Evolutionary conservation across 2,113 vertebrate genomes (phyloP).

Genomic region (Oceanites oceanicus): DNA sequence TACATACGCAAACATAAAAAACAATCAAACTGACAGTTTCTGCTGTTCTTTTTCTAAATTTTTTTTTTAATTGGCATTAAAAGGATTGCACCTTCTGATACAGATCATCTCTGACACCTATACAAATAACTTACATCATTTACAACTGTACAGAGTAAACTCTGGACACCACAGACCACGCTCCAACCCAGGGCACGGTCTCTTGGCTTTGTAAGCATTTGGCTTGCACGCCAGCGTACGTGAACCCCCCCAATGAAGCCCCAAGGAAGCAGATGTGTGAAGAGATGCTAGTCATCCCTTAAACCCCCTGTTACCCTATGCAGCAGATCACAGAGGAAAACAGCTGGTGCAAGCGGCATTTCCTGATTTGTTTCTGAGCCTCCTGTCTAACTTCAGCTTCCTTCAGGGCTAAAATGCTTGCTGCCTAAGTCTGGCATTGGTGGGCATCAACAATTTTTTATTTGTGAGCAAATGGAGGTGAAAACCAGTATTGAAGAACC

Average conservation of each 20-base stretch:
- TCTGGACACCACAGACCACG: background rate
- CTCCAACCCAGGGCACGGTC: fast-evolving
- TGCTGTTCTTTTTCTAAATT: fast-evolving
- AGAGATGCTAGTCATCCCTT: background rate
- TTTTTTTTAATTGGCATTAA: background rate
- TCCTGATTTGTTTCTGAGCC: background rate
- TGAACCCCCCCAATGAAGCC: background rate
- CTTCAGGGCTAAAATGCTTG: background rate
- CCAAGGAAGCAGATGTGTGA: background rate
- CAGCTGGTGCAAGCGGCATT: background rate
- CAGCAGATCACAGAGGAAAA: background rate
- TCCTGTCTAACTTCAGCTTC: background rate
- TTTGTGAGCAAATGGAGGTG: background rate
- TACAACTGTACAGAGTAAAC: constrained; percentile 27
- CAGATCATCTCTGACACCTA: background rate
- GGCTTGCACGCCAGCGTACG: background rate
- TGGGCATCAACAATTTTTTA: background rate
- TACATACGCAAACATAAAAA: background rate
- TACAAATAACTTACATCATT: constrained; percentile 67
- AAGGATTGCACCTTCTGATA: background rate
- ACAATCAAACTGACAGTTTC: background rate
- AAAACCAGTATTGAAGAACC: background rate
- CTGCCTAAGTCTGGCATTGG: background rate
- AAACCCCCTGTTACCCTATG: background rate
- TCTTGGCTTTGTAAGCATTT: background rate